Percentiles rank a stretch among this genome's conserved stretches.
These are phyloP conservation scores for Meteorus sp. DNA, from an alignment of 1,140 invertebrate species.

Conservation along the genomic window DNA sequence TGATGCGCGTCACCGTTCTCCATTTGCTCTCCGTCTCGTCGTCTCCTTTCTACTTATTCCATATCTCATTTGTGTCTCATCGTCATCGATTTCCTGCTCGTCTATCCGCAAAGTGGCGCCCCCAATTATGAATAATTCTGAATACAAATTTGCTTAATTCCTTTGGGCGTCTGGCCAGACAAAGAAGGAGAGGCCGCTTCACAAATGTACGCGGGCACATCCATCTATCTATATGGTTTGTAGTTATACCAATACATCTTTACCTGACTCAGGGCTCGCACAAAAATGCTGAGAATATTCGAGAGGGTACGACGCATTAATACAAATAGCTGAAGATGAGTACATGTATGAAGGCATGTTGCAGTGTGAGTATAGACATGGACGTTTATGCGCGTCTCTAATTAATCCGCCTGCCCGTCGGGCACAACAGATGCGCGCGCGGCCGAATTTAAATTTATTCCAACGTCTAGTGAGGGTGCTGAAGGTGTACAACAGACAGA, in stretches of 20 bases:
- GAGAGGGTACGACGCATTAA: conserved; percentile 15
- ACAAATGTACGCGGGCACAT: too few species aligned
- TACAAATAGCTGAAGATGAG: conserved; percentile 17
- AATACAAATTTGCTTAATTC: conserved; percentile 50
- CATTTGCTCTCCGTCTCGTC: neutral
- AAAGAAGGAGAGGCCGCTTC: too few species aligned
- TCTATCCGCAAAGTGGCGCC: conserved; percentile 37
- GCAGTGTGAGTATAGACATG: conserved; percentile 14
- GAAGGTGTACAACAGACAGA: neutral
- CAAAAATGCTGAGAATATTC: too few species aligned
- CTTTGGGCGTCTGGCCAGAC: conserved; percentile 22
- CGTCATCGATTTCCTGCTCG: neutral
- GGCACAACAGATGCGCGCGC: conserved; percentile 41
- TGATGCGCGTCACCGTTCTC: neutral
- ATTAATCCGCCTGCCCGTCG: conserved; percentile 37
- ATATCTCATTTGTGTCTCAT: conserved; percentile 1
- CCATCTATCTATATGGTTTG: too few species aligned
- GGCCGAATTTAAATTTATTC: conserved; percentile 48
- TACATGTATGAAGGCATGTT: too few species aligned
- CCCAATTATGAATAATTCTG: conserved; percentile 53
- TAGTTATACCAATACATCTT: too few species aligned
- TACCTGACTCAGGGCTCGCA: too few species aligned
- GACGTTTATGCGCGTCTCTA: conserved; percentile 28
- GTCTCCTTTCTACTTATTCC: neutral
- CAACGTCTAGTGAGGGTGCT: conserved; percentile 6